Conservation (phyloP, 1,140 invertebrate genomes). For the Linepithema humile region DNA sequence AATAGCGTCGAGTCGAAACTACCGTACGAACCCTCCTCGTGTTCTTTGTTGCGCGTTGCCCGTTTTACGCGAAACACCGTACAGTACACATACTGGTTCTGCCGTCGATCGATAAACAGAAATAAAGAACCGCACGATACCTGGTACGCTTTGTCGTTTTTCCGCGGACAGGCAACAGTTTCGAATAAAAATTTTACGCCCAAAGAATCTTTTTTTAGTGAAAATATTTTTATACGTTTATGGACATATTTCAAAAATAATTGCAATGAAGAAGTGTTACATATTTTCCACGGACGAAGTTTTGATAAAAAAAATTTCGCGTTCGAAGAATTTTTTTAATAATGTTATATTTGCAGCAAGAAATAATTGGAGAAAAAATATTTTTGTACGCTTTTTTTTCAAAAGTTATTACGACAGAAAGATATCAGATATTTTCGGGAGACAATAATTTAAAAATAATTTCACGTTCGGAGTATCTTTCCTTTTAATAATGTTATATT, state of each 20-base stretch:
- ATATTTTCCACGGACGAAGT: not conserved
- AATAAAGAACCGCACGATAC: conserved; percentile 48
- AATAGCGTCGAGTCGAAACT: conserved; percentile 2
- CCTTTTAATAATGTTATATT: not conserved
- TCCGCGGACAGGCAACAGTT: not conserved
- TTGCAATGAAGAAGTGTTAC: not conserved
- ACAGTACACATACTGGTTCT: conserved; percentile 59
- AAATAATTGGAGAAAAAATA: not conserved
- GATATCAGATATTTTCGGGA: no score
- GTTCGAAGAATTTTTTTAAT: not conserved
- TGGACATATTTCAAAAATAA: not conserved
- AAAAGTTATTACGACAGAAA: no score
- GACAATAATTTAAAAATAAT: no score
- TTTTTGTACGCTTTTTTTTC: no score
- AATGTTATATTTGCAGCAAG: not conserved
- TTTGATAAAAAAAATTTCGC: no score
- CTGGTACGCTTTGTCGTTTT: not conserved
- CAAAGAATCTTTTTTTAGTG: not conserved
- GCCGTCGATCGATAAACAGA: conserved; percentile 62
- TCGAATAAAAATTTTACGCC: not conserved
- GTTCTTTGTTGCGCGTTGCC: conserved; percentile 21
- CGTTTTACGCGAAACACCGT: conserved; percentile 51
- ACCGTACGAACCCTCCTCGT: not conserved
- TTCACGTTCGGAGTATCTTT: no score
- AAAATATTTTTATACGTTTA: no score